These are phyloP conservation scores for Volucella bombylans DNA, from an alignment of 2,888 invertebrate species.

Conservation along the genomic window DNA sequence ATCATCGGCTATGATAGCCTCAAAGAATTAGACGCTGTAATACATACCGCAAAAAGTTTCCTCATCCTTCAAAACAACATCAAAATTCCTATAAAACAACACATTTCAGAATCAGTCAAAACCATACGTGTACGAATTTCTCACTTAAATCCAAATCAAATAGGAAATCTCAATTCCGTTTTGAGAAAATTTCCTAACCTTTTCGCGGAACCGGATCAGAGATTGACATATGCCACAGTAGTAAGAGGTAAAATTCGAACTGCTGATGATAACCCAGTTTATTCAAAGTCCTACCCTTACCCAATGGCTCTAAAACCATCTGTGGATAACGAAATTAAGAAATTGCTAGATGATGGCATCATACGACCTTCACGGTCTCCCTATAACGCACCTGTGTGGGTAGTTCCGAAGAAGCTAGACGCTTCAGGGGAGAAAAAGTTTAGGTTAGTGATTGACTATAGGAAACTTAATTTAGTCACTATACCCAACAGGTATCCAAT, in stretches of 20 bases:
- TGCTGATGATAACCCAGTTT: constrained; percentile 33
- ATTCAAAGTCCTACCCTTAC: too few relatives aligned
- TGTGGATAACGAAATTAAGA: too few relatives aligned
- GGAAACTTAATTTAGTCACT: too few relatives aligned
- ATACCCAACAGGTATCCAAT: too few relatives aligned
- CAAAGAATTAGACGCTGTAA: constrained; percentile 20
- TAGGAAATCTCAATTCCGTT: constrained; percentile 4
- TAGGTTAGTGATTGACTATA: too few relatives aligned
- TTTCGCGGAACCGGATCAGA: constrained; percentile 40
- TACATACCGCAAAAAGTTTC: constrained; percentile 7
- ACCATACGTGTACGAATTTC: constrained; percentile 7
- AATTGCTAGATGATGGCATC: too few relatives aligned
- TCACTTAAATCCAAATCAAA: constrained; percentile 19
- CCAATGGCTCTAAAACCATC: constrained; percentile 41
- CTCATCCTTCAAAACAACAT: not conserved
- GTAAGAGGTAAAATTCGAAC: constrained; percentile 59
- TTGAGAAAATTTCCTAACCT: constrained; percentile 21
- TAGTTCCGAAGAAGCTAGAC: too few relatives aligned
- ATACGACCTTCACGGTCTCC: too few relatives aligned
- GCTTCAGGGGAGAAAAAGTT: too few relatives aligned
- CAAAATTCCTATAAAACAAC: constrained; percentile 12
- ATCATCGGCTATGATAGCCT: constrained; percentile 19
- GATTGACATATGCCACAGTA: constrained; percentile 28
- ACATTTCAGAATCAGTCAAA: constrained; percentile 6
- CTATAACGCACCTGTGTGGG: too few relatives aligned